These are phyloP conservation scores for Dallia pectoralis DNA, from an alignment of 2,797 vertebrate species.

Conservation along the genomic window DNA sequence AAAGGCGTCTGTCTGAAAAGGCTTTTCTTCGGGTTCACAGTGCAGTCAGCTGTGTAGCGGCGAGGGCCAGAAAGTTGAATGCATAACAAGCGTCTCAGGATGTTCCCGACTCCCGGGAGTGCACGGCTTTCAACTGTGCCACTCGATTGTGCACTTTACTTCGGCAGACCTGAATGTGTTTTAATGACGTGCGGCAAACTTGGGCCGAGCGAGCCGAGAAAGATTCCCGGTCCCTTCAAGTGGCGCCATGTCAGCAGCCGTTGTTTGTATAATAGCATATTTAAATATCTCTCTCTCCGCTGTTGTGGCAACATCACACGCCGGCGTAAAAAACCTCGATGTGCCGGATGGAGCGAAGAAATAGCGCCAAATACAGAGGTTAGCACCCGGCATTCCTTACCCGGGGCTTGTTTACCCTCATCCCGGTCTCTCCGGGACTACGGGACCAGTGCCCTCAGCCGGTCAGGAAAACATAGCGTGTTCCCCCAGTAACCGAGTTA, in stretches of 20 bases:
- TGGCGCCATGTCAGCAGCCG: too few relatives aligned
- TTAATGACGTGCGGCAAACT: background rate
- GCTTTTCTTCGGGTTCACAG: too few relatives aligned
- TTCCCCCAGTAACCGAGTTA: slow-evolving; percentile 24
- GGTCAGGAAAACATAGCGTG: slow-evolving; percentile 17
- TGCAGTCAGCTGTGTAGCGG: background rate
- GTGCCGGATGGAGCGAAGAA: slow-evolving; percentile 29
- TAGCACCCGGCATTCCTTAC: slow-evolving; percentile 28
- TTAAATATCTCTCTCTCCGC: slow-evolving; percentile 51
- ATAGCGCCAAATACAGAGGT: slow-evolving; percentile 24
- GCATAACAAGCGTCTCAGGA: background rate
- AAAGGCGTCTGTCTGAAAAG: too few relatives aligned
- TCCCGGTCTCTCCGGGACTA: slow-evolving; percentile 34
- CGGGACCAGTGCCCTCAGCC: slow-evolving; percentile 36
- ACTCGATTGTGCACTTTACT: background rate
- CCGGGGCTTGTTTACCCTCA: slow-evolving; percentile 55
- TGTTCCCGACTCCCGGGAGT: background rate
- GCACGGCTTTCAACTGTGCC: background rate
- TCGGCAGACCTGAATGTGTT: background rate
- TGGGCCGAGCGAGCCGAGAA: slow-evolving; percentile 13
- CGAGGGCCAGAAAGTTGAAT: background rate
- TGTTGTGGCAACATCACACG: slow-evolving; percentile 52
- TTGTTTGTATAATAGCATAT: slow-evolving; percentile 41
- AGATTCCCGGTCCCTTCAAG: too few relatives aligned
- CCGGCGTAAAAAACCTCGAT: slow-evolving; percentile 59